Percentiles rank a stretch among this genome's conserved stretches.
phyloP scores from a whole-genome alignment of 2,888 invertebrate species.

The Eudiplozoon nipponicum region DNA sequence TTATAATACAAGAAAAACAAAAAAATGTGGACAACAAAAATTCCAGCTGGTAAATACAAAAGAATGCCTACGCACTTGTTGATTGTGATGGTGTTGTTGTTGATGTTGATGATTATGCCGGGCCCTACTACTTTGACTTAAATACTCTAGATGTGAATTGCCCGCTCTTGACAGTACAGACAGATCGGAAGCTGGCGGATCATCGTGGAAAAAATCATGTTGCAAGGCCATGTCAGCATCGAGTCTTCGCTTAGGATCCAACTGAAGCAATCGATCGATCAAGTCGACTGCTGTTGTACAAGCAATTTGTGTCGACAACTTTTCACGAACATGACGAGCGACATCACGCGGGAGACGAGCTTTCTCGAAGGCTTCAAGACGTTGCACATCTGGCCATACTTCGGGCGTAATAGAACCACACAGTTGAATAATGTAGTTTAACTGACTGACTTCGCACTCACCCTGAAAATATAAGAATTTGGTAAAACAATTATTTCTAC shows the following conservation, averaged over 20 bases:
- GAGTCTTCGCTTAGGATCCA: slow-evolving; percentile 55
- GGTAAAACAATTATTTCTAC: no score
- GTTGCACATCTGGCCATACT: slow-evolving; percentile 43
- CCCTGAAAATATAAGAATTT: no score
- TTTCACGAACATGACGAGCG: slow-evolving; percentile 21
- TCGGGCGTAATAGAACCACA: slow-evolving; percentile 75
- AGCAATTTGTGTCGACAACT: not conserved
- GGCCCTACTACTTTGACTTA: not conserved
- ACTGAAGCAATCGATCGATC: slow-evolving; percentile 17
- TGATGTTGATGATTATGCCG: no score
- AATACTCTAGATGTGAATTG: slow-evolving; percentile 4
- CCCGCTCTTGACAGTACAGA: slow-evolving; percentile 16
- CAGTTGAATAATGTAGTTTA: slow-evolving; percentile 63
- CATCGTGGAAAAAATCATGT: slow-evolving; percentile 91
- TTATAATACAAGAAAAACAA: no score
- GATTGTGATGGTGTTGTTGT: no score
- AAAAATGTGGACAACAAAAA: no score
- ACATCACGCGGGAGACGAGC: slow-evolving; percentile 23
- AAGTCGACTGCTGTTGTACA: slow-evolving; percentile 5
- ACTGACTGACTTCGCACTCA: slow-evolving; percentile 70
- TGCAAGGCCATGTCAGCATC: slow-evolving; percentile 69
- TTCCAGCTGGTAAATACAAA: no score
- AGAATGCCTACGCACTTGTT: no score
- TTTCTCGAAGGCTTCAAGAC: slow-evolving; percentile 49
- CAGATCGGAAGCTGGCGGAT: slow-evolving; percentile 47